Evolutionary conservation across 37 sponge, comb jelly and placozoan species (phyloP), one percentile per base, ranked within the genome.

Genomic region (Amphimedon queenslandica): DNA sequence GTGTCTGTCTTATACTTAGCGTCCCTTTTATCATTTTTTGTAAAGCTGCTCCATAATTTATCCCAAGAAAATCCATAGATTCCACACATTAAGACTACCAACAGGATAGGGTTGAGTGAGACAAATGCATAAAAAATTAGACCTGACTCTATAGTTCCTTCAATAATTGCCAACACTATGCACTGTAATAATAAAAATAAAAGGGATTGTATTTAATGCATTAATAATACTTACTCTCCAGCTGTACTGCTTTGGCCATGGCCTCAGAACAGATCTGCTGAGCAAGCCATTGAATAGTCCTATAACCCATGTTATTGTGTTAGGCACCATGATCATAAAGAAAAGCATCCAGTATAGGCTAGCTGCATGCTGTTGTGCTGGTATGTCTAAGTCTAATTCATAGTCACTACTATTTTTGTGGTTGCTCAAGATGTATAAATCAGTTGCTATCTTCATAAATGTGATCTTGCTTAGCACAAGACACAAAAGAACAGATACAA

Each of bases 241-340:
- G 8, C 20, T 81, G 13, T 2, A 89, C 81, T 8, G 33, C 36
- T 43, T 69, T 5, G 94, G 94, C 94, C 94, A 93, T 6, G 94
- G 94, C 47, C 67, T 58, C 24, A 51, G 79, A 16, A 32, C 55
- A 41, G 75, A 81, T 61, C 88, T 93, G 8, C 82, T 81, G 21
- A 87, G 31, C 0, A 89, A 70, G 32, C 94, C 94, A 33, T 66
- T 60, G n/a, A 85, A 63, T 29, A 85, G 40, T 38, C 70, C 76
- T 4, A 87, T 77, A n/a, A 78, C 64, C 51, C 84, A 69, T 5
- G 80, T 80, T 28, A 93, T n/a, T 0, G 67, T 20, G 30, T 89
- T 73, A 4, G 94, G 94, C 2, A 88, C 63, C 51, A 93, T 61
- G 33, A 93, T 25, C 20, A 88, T 65, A 18, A 89, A 51, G 39